Percentiles rank a stretch among this genome's conserved stretches.
These are phyloP conservation scores for Synergus japonicus DNA, from an alignment of 2,888 invertebrate species.

Conservation along the genomic window DNA sequence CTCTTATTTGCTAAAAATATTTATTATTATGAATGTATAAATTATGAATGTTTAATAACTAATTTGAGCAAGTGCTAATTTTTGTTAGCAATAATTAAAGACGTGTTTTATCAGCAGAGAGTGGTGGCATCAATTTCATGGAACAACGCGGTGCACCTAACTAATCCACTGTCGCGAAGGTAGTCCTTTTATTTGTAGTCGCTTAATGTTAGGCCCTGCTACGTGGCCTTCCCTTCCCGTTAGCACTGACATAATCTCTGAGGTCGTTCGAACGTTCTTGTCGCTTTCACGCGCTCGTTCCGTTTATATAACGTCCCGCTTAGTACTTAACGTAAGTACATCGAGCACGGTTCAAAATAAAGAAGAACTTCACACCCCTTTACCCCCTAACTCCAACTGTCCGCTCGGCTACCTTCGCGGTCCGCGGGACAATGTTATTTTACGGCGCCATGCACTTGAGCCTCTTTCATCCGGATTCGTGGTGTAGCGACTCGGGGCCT, in stretches of 20 bases:
- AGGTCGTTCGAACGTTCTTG: slow-evolving; percentile 48
- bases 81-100: background rate
- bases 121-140: slow-evolving; percentile 67
- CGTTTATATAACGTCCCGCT: slow-evolving; percentile 49
- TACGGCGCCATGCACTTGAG: slow-evolving; percentile 76
- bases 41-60: too few species aligned
- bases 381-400: slow-evolving; percentile 42
- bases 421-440: slow-evolving; percentile 76
- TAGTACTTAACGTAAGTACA: slow-evolving; percentile 70
- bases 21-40: too few species aligned
- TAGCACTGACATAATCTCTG: slow-evolving; percentile 67
- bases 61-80: background rate
- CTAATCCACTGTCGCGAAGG: slow-evolving; percentile 68
- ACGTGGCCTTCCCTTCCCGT: background rate
- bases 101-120: background rate
- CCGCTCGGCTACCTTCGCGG: slow-evolving; percentile 61
- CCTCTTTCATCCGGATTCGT: slow-evolving; percentile 76
- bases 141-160: slow-evolving; percentile 66
- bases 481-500: slow-evolving; percentile 53
- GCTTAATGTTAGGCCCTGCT: slow-evolving; percentile 68
- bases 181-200: slow-evolving; percentile 71
- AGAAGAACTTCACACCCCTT: slow-evolving; percentile 58
- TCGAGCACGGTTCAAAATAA: slow-evolving; percentile 65
- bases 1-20: too few species aligned
- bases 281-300: slow-evolving; percentile 28